Base-by-base conservation (phyloP, 2,888 invertebrate genomes). In the Trichogramma evanescens region DNA sequence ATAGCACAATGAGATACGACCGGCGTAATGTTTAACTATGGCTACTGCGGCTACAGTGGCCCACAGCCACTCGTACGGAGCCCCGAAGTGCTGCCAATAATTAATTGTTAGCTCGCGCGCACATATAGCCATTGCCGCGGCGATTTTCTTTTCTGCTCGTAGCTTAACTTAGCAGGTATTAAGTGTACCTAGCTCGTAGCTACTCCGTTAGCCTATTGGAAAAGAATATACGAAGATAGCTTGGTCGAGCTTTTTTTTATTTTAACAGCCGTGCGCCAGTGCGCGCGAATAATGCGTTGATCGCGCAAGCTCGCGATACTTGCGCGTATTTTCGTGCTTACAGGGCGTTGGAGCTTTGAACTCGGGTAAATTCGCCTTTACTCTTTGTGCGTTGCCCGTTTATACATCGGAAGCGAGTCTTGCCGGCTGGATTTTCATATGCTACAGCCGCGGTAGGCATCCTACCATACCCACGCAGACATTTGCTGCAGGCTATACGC, bases 21-120 rank as follows among this genome's bases (percentile, higher is more conserved):
- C 72, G 73, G 71, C 75, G 74, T 77, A 76, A 77, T 77, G 76
- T 76, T 76, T 74, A 77, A 77, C 77, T 77, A 74, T 72, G 71
- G 65, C 63, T 49, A 62, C 60, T 62, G 64, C 63, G 13, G 46
- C 61, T 46, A 41, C 51, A 6, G 13, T 46, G 42, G 38, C 52
- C 45, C 67, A 66, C 67, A 9, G 38, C 43, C 41, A 52, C 26
- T 26, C 26, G 26, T 26, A 42, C 41, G 63, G 67, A 65, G 66
- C 67, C 70, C 71, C 69, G 71, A 72, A 73, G 69, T 73, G 71
- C 69, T 71, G 71, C 71, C 74, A 72, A 76, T 76, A 75, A 76
- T 76, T 76, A 75, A 76, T 76, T 74, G 75, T 74, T 73, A 73
- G 69, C 68, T 69, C 70, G 68, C 26, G 69, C 72, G 70, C 62